Evolutionary conservation across 2,113 vertebrate genomes (phyloP).

Genomic region (Stercorarius parasiticus): DNA sequence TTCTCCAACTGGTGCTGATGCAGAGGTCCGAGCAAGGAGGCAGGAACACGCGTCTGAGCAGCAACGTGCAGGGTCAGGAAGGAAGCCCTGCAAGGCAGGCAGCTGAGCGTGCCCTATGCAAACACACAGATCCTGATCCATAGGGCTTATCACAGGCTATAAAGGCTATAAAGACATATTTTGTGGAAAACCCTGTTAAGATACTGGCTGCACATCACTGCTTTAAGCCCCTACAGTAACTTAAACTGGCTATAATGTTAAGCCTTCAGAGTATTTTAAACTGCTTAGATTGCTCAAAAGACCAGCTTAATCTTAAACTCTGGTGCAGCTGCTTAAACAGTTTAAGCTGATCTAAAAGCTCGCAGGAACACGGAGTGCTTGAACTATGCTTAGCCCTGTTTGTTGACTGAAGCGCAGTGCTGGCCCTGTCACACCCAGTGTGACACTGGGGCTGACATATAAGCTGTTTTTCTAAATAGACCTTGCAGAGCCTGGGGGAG

Average conservation of each 20-base stretch:
- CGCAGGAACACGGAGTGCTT: background rate
- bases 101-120: background rate
- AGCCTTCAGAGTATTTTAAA: conserved; percentile 65
- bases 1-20: background rate
- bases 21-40: fast-evolving
- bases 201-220: conserved; percentile 20
- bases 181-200: conserved; percentile 13
- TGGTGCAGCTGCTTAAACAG: conserved; percentile 60
- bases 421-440: background rate
- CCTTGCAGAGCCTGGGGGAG: background rate
- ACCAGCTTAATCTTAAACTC: conserved; percentile 56
- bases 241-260: conserved; percentile 59
- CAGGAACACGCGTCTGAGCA: background rate
- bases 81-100: background rate
- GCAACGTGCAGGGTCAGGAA: background rate
- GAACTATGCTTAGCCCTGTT: background rate
- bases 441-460: background rate
- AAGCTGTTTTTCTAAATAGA: background rate
- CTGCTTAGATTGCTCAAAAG: conserved; percentile 58
- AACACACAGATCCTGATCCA: background rate
- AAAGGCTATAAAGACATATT: conserved; percentile 12
- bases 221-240: conserved; percentile 52
- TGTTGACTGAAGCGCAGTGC: background rate
- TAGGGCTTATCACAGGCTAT: background rate
- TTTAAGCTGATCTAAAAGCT: conserved; percentile 60